Percentiles rank a stretch among this genome's conserved stretches.
Conservation (phyloP, 2,888 invertebrate genomes). For the Dicyrtoma fusca region DNA sequence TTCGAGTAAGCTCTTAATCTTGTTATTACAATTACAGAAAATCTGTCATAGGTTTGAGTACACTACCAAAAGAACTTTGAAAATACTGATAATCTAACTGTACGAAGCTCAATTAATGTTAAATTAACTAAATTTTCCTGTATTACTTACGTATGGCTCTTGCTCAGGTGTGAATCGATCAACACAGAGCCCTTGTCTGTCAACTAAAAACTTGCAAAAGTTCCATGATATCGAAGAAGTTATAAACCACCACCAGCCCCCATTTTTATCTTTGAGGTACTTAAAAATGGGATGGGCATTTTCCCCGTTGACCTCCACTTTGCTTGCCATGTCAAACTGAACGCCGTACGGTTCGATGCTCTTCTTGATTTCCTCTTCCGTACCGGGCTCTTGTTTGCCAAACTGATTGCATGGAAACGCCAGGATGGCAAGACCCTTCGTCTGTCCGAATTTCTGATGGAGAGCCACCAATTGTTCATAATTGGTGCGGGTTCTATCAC, state of each 20-base stretch:
- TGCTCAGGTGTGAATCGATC: constrained; percentile 69
- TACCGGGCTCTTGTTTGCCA: constrained; percentile 69
- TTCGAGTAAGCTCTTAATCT: too few species aligned
- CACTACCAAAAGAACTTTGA: background rate
- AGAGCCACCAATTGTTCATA: constrained; percentile 50
- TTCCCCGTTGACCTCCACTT: constrained; percentile 73
- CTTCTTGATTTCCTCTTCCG: constrained; percentile 69
- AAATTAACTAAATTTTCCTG: too few species aligned
- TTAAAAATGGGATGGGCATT: constrained; percentile 70
- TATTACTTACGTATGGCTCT: constrained; percentile 58
- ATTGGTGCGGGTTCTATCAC: constrained; percentile 49
- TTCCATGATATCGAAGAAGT: constrained; percentile 81
- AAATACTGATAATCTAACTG: too few species aligned
- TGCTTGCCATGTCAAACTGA: constrained; percentile 65
- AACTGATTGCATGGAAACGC: constrained; percentile 53
- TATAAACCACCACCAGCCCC: constrained; percentile 50
- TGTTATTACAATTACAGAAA: too few species aligned
- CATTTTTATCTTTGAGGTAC: constrained; percentile 47
- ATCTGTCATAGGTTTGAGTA: background rate
- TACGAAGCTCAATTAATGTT: too few species aligned
- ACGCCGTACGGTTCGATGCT: constrained; percentile 62
- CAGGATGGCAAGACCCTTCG: constrained; percentile 47
- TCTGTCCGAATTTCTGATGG: constrained; percentile 47
- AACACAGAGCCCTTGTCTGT: constrained; percentile 72
- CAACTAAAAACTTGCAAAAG: constrained; percentile 82